Percentiles rank a stretch among this genome's conserved stretches.
Conservation (phyloP, 2,888 invertebrate genomes). For the Hipparchia semele region DNA sequence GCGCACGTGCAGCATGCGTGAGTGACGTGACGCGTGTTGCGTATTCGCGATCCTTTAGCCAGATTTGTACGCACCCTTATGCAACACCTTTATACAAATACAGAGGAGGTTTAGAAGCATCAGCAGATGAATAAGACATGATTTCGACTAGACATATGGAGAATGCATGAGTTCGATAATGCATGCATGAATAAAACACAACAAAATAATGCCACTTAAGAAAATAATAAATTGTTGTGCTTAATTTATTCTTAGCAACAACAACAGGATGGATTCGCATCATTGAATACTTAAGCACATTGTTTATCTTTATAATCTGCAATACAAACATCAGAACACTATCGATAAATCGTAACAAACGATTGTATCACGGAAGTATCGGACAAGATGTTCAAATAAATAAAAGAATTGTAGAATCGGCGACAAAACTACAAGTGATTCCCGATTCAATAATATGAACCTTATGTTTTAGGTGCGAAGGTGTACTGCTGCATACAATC, state of each 20-base stretch:
- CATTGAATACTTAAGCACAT: slow-evolving; percentile 30
- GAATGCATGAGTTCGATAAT: too few relatives aligned
- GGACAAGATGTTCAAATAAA: slow-evolving; percentile 79
- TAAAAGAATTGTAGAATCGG: slow-evolving; percentile 57
- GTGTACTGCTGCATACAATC: slow-evolving; percentile 6
- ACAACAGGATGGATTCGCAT: slow-evolving; percentile 22
- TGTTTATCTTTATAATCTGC: slow-evolving; percentile 41
- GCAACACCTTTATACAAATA: too few relatives aligned
- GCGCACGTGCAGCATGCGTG: too few relatives aligned
- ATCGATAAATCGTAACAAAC: slow-evolving; percentile 61
- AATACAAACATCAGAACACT: slow-evolving; percentile 45
- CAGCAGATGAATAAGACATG: too few relatives aligned
- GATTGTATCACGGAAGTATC: slow-evolving; percentile 68
- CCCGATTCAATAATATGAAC: slow-evolving; percentile 18
- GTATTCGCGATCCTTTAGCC: too few relatives aligned
- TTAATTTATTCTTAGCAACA: slow-evolving; percentile 8
- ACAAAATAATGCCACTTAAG: neutral
- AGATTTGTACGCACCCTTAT: too few relatives aligned
- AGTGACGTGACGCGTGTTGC: too few relatives aligned
- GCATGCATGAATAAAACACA: neutral
- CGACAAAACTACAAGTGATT: slow-evolving; percentile 72
- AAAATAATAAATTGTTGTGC: neutral
- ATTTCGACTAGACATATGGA: too few relatives aligned
- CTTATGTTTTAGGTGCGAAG: slow-evolving; percentile 24
- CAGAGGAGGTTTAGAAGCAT: too few relatives aligned